A percentile compares a stretch with the other conserved stretches of the same genome.
phyloP scores from a whole-genome alignment of 2,888 invertebrate species.

The Tinea trinotella region DNA sequence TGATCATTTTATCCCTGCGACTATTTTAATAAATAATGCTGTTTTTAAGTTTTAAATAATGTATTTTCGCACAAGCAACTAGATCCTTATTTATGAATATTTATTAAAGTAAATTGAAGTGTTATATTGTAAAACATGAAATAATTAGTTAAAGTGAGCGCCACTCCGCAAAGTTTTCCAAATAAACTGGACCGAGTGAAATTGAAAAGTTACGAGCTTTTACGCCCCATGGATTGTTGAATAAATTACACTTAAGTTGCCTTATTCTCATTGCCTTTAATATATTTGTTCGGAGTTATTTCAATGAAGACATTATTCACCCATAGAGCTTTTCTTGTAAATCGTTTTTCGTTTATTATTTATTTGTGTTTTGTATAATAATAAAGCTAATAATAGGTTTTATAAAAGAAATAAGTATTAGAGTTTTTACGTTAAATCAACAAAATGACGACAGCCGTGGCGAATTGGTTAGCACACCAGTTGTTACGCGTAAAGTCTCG shows the following conservation, averaged over 20 bases:
- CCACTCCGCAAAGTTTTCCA: neutral
- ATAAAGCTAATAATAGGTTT: neutral
- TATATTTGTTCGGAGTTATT: conserved; percentile 9
- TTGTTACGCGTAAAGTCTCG: no score
- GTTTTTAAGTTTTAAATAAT: no score
- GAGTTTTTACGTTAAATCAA: no score
- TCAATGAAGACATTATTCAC: conserved; percentile 4
- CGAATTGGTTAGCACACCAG: no score
- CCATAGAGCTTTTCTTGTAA: conserved; percentile 5
- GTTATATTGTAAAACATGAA: conserved; percentile 10
- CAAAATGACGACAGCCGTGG: no score
- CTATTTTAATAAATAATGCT: no score
- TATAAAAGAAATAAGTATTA: no score
- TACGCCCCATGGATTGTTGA: conserved; percentile 16
- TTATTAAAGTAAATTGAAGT: no score
- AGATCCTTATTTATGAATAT: no score
- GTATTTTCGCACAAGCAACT: no score
- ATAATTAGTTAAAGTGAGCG: conserved; percentile 10
- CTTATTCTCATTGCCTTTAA: conserved; percentile 7
- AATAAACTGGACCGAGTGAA: conserved; percentile 10
- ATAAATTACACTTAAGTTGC: conserved; percentile 8
- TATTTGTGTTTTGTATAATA: neutral
- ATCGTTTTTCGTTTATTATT: neutral
- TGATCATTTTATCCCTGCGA: no score
- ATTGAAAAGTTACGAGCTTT: conserved; percentile 15